Base-by-base conservation (phyloP, 1,140 invertebrate genomes). In the Trichomalopsis sarcophagae region DNA sequence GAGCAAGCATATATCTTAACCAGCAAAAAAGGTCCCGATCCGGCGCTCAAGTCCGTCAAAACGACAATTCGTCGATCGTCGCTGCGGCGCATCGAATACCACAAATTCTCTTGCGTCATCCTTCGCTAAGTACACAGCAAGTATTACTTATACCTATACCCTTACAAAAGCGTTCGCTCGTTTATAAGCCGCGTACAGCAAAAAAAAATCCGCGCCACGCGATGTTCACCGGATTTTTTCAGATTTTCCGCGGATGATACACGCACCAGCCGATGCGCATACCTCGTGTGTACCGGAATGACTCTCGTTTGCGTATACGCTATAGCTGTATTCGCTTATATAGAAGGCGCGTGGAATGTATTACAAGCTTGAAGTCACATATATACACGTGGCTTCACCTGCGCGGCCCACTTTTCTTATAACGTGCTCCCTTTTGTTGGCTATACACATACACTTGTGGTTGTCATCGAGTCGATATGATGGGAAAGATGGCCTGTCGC, bases 211-310 rank as follows among this genome's bases (percentile, higher is more conserved):
- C 4, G 21, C 17, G 68, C 30, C 5, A 6, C 68, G 68, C 27
- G 68, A 71, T 71, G 68, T 71, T 71, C 2, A 27, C 68, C 1
- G 13, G 13, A 27, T 71, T 71, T 71, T 71, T 71, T 30, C 68
- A 71, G 68, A 71, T 71, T 71, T 71, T 71, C 68, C 68, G 68
- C 68, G 27, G 68, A 71, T 33, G 68, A 71, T 71, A 71, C 3
- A 27, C 27, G 1, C n/a, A 1, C 23, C 5, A 62, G 7, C 23
- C 5, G n/a, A n/a, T 17, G 1, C 55, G 9, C 40, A 40, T 40
- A 40, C 40, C 40, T 40, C 9, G 9, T 44, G n/a, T 21, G 55
- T n/a, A 62, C 55, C 55, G 55, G 55, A 5, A 62, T 62, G 55
- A 62, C 55, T 62, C 55, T 62, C 55, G 6, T 1, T 62, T 62